Base-by-base conservation (phyloP, 2,113 vertebrate genomes). In the Sciurus niger region DNA sequence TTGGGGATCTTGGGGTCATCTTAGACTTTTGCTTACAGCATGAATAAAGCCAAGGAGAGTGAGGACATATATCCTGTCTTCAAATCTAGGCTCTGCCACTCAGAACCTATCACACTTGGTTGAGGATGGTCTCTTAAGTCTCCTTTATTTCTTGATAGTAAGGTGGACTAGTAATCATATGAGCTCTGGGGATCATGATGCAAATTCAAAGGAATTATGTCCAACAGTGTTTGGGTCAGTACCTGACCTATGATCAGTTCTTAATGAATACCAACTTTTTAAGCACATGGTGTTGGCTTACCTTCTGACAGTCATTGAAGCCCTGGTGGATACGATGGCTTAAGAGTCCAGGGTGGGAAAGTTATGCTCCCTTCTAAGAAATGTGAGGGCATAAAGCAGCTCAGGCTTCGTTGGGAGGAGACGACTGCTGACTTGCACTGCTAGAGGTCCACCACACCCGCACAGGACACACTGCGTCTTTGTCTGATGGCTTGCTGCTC, bases 201-300 rank as follows among this genome's bases (percentile, higher is more conserved):
- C 7, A 58, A 25, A 85, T 32, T 91, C 72, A 77, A 2, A 58
- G 32, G 24, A 79, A 68, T 53, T 90, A 90, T 43, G 7, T 11
- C 46, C 24, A 6, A 68, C 84, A 77, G n/a, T 18, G 16, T 16
- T 80, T 79, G 11, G 37, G 73, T 40, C 32, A 76, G 16, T 55
- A 24, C 2, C 51, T 92, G 55, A 1, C 10, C 10, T 82, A 17
- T 12, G 46, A 22, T 32, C 48, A 70, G 8, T 76, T n/a, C n/a
- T 90, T 70, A 70, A 51, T 17, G 9, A 95, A 82, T 53, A 20
- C 6, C 37, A 93, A 8, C 37, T 93, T 86, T 84, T 90, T 83
- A 89, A 85, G 46, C 34, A 86, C 9, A 8, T 78, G 22, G 37
- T 24, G 32, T 24, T n/a, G 65, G 37, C 6, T 82, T 4, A 22